A percentile compares a stretch with the other conserved stretches of the same genome.
phyloP scores from a whole-genome alignment of 2,797 vertebrate species.

The Ciconia nigra region DNA sequence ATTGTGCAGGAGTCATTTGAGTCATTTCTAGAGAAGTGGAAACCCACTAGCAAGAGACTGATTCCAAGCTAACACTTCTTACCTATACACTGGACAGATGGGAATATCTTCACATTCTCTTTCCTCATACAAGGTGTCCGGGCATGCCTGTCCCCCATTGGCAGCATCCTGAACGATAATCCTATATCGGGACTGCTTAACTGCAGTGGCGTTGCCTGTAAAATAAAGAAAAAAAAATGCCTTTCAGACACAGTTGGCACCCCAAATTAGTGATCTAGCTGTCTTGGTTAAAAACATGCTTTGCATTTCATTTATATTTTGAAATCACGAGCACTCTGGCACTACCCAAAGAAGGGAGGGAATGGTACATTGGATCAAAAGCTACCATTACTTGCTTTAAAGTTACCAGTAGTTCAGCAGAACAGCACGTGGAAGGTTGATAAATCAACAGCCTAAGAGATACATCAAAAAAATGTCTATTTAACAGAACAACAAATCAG shows the following conservation, averaged over 20 bases:
- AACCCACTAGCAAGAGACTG: not conserved
- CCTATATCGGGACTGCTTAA: conserved; percentile 89
- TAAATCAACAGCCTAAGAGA: not conserved
- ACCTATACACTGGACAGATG: conserved; percentile 87
- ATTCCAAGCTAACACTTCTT: not conserved
- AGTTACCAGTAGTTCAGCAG: not conserved
- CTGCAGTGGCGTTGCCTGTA: conserved; percentile 81
- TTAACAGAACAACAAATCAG: not conserved
- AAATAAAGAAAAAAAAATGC: not conserved
- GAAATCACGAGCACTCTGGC: not conserved
- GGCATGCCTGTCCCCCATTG: conserved; percentile 88
- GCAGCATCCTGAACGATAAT: conserved; percentile 84
- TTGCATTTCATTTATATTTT: not conserved
- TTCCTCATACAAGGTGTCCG: conserved; percentile 93
- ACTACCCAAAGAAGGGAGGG: not conserved
- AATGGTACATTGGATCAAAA: not conserved
- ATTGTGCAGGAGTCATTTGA: not conserved
- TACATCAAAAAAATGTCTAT: not conserved
- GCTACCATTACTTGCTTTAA: not conserved
- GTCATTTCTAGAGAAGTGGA: not conserved
- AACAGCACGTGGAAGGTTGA: not conserved
- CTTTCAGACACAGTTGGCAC: not conserved
- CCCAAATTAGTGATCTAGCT: not conserved
- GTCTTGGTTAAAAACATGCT: not conserved
- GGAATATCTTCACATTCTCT: conserved; percentile 89